phyloP scores from a whole-genome alignment of 1,140 invertebrate species.

The Zaprionus africanus region DNA sequence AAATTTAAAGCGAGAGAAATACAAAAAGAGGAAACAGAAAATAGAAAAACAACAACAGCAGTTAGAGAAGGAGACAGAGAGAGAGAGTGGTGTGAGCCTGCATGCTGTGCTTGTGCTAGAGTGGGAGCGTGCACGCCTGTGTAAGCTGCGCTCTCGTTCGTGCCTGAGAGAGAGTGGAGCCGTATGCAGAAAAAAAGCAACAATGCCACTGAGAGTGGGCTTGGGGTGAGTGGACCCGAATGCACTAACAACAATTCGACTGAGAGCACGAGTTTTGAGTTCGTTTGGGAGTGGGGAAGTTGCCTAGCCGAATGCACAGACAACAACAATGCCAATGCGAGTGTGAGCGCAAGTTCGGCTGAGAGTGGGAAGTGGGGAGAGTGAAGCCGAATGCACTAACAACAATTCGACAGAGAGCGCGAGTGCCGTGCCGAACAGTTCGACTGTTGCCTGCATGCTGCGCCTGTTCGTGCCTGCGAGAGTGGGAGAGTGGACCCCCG shows the following conservation, averaged over 20 bases:
- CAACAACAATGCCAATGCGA: not conserved
- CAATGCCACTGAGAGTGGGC: not conserved
- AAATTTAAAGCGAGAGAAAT: conserved; percentile 62
- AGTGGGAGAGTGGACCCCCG: not conserved
- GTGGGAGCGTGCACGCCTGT: not conserved
- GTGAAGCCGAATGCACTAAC: too few relatives aligned
- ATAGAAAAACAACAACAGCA: conserved; percentile 51
- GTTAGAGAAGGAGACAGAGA: not conserved
- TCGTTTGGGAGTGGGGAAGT: not conserved
- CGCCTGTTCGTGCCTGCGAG: not conserved
- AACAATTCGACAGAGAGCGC: too few relatives aligned
- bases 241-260: too few relatives aligned
- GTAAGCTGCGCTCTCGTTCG: not conserved
- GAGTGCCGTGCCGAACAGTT: too few relatives aligned
- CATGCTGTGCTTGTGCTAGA: not conserved
- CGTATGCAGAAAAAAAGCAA: not conserved
- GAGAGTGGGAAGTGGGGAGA: conserved; percentile 1
- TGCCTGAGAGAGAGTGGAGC: conserved; percentile 3
- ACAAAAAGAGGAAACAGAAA: conserved; percentile 4
- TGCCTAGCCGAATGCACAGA: not conserved
- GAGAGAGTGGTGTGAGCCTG: conserved; percentile 6
- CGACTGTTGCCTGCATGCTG: not conserved
- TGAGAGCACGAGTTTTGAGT: conserved; percentile 4
- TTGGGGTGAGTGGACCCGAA: not conserved
- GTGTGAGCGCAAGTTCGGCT: not conserved